A percentile compares a stretch with the other conserved stretches of the same genome.
Conservation (phyloP, 1,140 invertebrate genomes). For the Drosophila sturtevanti region DNA sequence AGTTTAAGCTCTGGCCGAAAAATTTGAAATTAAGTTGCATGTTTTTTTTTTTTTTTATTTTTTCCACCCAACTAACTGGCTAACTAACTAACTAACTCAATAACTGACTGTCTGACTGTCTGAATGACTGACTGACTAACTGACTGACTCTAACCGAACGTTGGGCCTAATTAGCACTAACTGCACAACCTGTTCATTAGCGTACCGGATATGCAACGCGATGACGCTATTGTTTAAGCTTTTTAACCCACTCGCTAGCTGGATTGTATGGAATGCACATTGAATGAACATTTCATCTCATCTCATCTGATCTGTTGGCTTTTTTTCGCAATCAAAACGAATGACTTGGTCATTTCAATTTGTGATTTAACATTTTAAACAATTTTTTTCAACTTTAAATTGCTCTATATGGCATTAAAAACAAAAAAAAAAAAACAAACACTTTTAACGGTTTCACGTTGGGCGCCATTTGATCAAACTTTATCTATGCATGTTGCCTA, state of each 20-base stretch:
- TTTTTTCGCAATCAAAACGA: conserved; percentile 6
- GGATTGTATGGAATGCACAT: conserved; percentile 32
- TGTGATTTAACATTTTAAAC: background rate
- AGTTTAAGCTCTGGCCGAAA: conserved; percentile 49
- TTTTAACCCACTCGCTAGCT: conserved; percentile 20
- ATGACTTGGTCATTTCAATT: background rate
- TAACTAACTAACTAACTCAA: conserved; percentile 9
- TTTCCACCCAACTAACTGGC: conserved; percentile 17
- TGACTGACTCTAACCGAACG: conserved; percentile 14
- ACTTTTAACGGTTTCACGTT: background rate
- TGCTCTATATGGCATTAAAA: conserved; percentile 2
- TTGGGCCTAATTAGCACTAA: conserved; percentile 69
- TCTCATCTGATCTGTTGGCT: background rate
- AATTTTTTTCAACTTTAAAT: background rate
- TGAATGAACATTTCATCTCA: conserved; percentile 14
- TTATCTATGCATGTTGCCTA: background rate
- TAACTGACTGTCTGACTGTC: conserved; percentile 12
- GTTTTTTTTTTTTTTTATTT: no score
- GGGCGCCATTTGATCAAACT: background rate
- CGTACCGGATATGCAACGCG: conserved; percentile 72
- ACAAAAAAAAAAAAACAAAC: background rate
- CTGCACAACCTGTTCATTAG: conserved; percentile 69
- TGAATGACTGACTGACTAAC: conserved; percentile 11
- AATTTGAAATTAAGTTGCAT: conserved; percentile 57
- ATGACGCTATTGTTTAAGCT: conserved; percentile 70